phyloP scores from a whole-genome alignment of 30 jellyfish, hydroid and myxozoan genomes.

The Sanderia malayensis region DNA sequence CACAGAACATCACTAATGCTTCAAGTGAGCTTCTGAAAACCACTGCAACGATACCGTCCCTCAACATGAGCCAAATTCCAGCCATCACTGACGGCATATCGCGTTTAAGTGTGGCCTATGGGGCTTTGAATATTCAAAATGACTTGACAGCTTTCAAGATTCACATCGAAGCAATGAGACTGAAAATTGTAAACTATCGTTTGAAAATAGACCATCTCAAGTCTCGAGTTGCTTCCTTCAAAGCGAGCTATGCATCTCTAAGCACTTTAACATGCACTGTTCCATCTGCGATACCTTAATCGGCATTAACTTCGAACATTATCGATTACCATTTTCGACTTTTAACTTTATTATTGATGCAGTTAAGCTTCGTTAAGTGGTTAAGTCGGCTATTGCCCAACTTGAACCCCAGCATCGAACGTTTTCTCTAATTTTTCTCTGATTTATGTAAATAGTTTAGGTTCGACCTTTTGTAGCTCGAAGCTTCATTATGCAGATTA shows the following conservation, averaged over 20 bases:
- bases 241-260: constrained; percentile 18
- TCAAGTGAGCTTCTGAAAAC: constrained; percentile 4
- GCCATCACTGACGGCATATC: constrained; percentile 35
- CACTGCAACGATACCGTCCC: constrained; percentile 19
- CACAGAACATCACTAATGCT: constrained; percentile 19
- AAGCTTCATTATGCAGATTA: too few relatives aligned
- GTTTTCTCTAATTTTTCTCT: too few relatives aligned
- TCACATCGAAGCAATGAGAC: constrained; percentile 18
- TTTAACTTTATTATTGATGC: too few relatives aligned
- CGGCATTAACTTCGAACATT: too few relatives aligned
- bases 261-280: constrained; percentile 26
- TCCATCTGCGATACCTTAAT: constrained; percentile 45
- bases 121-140: constrained; percentile 34
- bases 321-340: too few relatives aligned
- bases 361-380: too few relatives aligned
- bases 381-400: too few relatives aligned
- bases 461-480: too few relatives aligned
- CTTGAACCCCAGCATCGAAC: too few relatives aligned
- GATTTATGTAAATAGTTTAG: too few relatives aligned
- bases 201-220: constrained; percentile 18
- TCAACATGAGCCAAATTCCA: constrained; percentile 37
- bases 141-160: constrained; percentile 37
- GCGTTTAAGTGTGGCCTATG: constrained; percentile 33
- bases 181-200: constrained; percentile 18
- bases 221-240: constrained; percentile 21